phyloP scores from a whole-genome alignment of 2,113 vertebrate genomes.

The Cepphus grylle region DNA sequence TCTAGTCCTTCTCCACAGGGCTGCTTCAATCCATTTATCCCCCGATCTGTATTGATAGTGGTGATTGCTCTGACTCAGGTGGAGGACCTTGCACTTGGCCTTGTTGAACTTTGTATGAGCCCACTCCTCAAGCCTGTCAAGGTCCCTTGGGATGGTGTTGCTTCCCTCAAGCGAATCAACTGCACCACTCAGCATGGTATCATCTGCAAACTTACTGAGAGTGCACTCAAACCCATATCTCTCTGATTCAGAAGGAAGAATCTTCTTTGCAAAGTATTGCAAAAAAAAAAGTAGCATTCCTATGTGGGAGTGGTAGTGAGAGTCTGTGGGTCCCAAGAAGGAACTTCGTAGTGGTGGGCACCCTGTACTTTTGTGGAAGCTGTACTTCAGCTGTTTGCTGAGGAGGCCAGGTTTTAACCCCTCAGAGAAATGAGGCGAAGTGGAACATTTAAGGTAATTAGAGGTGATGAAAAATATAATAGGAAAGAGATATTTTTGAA shows the following conservation, averaged over 20 bases:
- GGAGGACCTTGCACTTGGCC: neutral
- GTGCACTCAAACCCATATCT: neutral
- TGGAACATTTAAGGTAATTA: neutral
- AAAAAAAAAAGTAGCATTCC: neutral
- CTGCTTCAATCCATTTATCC: neutral
- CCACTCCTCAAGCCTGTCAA: neutral
- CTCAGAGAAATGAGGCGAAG: neutral
- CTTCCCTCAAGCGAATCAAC: neutral
- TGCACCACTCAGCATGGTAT: neutral
- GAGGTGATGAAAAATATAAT: neutral
- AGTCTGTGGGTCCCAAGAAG: neutral
- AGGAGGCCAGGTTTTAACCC: neutral
- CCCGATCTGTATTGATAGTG: neutral
- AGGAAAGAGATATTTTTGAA: neutral
- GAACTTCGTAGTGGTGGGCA: neutral
- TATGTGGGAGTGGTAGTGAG: neutral
- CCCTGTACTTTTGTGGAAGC: neutral
- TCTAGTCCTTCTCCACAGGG: neutral
- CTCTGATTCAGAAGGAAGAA: neutral
- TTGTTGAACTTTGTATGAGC: neutral
- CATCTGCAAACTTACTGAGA: neutral
- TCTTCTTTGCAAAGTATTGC: neutral
- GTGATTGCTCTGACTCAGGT: neutral
- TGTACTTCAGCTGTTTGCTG: neutral
- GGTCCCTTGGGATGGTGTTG: neutral